phyloP scores from a whole-genome alignment of 1,140 invertebrate genomes.

The Drosophila nebulosa region DNA sequence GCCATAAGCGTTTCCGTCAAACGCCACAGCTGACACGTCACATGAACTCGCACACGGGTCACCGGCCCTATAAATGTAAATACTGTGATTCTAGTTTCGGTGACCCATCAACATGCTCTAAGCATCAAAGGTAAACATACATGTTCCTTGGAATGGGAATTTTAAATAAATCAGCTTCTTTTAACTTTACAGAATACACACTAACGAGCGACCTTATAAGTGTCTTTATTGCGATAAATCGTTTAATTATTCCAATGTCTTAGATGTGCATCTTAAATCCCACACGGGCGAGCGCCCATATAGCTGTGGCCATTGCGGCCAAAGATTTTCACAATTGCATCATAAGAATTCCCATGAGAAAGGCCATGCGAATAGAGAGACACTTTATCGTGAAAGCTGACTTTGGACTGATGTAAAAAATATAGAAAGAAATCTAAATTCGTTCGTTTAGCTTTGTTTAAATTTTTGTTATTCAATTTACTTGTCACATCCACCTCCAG shows the following conservation, averaged over 20 bases:
- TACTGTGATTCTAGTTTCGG: conserved; percentile 87
- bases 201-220: conserved; percentile 70
- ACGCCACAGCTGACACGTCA: conserved; percentile 66
- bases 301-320: conserved; percentile 52
- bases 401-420: no score
- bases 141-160: no score
- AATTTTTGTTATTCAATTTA: no score
- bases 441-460: no score
- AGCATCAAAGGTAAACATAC: conserved; percentile 82
- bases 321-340: conserved; percentile 60
- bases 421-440: no score
- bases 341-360: conserved; percentile 72
- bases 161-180: background rate
- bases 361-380: conserved; percentile 6
- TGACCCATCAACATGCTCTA: conserved; percentile 83
- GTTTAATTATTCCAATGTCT: conserved; percentile 71
- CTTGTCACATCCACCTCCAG: no score
- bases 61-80: conserved; percentile 78
- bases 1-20: conserved; percentile 66
- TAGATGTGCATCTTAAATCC: conserved; percentile 62
- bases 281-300: conserved; percentile 68
- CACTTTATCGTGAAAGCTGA: background rate
- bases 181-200: conserved; percentile 57
- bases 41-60: conserved; percentile 75
- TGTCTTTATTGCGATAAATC: conserved; percentile 60